A percentile compares a stretch with the other conserved stretches of the same genome.
Conservation (phyloP, 1,140 invertebrate species). For the Colletes latitarsis region DNA sequence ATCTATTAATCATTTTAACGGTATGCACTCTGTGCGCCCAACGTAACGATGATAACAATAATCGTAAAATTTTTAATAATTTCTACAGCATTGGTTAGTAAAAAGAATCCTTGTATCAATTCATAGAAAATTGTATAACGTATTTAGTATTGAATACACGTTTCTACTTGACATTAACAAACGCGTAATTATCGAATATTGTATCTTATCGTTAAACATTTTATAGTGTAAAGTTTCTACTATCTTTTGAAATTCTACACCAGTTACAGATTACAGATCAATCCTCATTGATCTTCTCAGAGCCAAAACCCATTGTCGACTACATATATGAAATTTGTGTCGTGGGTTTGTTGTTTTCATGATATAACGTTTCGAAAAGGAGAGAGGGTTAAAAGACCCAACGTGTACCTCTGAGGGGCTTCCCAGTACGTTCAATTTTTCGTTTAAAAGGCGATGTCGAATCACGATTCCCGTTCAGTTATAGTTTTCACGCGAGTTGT, state of each 20-base stretch:
- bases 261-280: background rate
- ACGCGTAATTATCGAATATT: background rate
- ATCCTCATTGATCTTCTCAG: background rate
- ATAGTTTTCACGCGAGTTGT: conserved; percentile 41
- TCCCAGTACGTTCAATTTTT: conserved; percentile 59
- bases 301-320: background rate
- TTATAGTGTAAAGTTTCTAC: background rate
- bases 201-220: conserved; percentile 32
- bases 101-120: background rate
- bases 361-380: conserved; percentile 17
- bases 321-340: background rate
- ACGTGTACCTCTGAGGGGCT: conserved; percentile 51
- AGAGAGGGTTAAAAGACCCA: conserved; percentile 54
- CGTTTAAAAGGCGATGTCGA: conserved; percentile 61
- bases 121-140: background rate
- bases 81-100: background rate
- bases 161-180: background rate
- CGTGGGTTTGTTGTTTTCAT: background rate
- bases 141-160: background rate
- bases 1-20: background rate
- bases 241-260: background rate
- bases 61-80: background rate
- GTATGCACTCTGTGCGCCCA: background rate
- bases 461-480: conserved; percentile 53
- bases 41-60: background rate